Conservation (phyloP, 2,113 vertebrate species). For the Campylomormyrus numenius region DNA sequence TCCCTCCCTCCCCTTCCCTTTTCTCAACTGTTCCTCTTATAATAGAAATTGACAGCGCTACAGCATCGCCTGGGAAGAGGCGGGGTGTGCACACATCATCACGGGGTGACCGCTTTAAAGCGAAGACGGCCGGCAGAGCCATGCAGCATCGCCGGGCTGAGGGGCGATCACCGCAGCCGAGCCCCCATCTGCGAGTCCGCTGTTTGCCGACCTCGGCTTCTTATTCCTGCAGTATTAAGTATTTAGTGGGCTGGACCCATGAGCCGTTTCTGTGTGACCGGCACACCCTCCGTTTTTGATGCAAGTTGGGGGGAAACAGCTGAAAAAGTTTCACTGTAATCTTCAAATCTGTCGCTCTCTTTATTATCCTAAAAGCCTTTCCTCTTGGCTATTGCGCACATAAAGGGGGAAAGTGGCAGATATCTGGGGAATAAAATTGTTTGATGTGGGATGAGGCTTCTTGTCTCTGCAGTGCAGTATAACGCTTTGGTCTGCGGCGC, state of each 20-base stretch:
- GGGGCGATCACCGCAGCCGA: neutral
- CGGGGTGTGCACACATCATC: slow-evolving; percentile 33
- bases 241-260: neutral
- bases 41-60: slow-evolving; percentile 37
- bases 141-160: neutral
- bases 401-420: neutral
- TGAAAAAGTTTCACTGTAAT: neutral
- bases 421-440: neutral
- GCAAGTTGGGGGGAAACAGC: neutral
- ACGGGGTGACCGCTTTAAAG: slow-evolving; percentile 42
- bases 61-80: slow-evolving; percentile 42
- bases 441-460: neutral
- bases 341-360: neutral
- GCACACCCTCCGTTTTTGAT: neutral
- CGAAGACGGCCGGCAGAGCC: neutral
- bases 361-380: neutral
- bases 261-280: neutral
- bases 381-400: neutral
- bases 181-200: neutral
- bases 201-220: neutral
- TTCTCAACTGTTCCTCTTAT: slow-evolving; percentile 36
- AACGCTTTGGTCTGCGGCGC: neutral
- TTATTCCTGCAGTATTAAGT: neutral
- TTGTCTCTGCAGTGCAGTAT: neutral
- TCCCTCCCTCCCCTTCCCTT: neutral